Percentiles rank a stretch among this genome's conserved stretches.
Evolutionary conservation across 1,140 invertebrate species (phyloP).

Genomic region (Drosophila pseudoobscura): DNA sequence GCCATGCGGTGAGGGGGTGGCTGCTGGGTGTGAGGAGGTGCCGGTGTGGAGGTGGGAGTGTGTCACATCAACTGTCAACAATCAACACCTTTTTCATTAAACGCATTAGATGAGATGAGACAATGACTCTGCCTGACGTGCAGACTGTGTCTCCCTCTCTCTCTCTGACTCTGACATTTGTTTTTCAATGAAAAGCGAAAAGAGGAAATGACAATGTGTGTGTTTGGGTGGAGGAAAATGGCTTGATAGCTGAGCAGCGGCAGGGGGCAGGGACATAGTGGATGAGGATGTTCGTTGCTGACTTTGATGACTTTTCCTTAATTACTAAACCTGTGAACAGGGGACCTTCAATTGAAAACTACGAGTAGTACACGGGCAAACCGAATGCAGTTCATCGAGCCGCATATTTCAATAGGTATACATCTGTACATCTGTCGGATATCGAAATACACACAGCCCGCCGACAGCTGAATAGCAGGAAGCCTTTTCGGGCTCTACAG

Average conservation of each 20-base stretch:
- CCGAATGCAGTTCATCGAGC: slow-evolving; percentile 9
- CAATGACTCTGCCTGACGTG: slow-evolving; percentile 33
- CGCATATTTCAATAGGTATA: slow-evolving; percentile 47
- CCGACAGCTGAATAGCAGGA: too few species aligned
- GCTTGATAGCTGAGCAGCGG: slow-evolving; percentile 24
- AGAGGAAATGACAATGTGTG: slow-evolving; percentile 65
- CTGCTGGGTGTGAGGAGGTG: neutral
- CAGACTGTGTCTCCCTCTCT: neutral
- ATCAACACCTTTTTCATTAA: slow-evolving; percentile 82
- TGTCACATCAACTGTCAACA: slow-evolving; percentile 67
- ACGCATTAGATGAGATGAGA: slow-evolving; percentile 74
- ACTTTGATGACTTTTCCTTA: slow-evolving; percentile 80
- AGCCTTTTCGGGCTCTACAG: too few species aligned
- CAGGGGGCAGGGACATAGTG: too few species aligned
- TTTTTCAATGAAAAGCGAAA: slow-evolving; percentile 78
- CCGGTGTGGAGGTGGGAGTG: slow-evolving; percentile 13
- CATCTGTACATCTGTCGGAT: slow-evolving; percentile 33
- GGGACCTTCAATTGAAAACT: slow-evolving; percentile 36
- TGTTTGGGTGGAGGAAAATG: slow-evolving; percentile 10
- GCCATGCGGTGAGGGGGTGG: neutral
- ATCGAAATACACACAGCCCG: too few species aligned
- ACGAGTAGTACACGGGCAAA: slow-evolving; percentile 1
- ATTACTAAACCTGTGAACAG: slow-evolving; percentile 67
- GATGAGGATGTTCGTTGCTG: slow-evolving; percentile 54
- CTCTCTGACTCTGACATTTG: slow-evolving; percentile 67